Evolutionary conservation across 2,797 vertebrate genomes (phyloP), one percentile per base, ranked within the genome.

Genomic region (Nothura maculosa): DNA sequence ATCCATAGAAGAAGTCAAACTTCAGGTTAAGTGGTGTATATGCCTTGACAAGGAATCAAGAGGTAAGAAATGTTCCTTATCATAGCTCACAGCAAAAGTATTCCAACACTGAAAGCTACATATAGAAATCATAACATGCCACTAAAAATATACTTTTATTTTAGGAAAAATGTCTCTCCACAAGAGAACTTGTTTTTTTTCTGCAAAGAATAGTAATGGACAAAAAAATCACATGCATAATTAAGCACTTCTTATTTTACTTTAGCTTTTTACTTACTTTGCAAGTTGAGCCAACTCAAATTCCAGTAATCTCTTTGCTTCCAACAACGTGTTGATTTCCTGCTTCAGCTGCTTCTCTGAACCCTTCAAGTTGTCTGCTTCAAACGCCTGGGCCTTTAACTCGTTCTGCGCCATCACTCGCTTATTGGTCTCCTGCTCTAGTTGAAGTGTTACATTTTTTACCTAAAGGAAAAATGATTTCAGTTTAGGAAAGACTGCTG

Each of bases 281-380:
- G 99, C 99, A 97, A 99, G 98, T 91, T 99, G 99, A 68, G 98
- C 99, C 94, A 99, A 98, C 95, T 99, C 99, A 84, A 99, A 99
- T 98, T 99, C 99, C 93, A 99, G 98, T 30, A 99, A 98, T 88
- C 99, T 98, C 96, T 99, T 99, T 87, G 96, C 98, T 98, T 99
- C 99, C 91, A 99, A 97, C 76, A 98, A 96, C 0, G 98, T 97
- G 97, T 99, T 99, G 97, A 99, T 98, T 97, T 99, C 99, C 97
- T 99, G 99, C 96, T 99, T 99, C 96, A 99, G 98, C 93, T 99
- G 99, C 97, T 99, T 99, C 98, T 99, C 99, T 2, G 98, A 98
- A 91, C 99, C 98, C 93, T 99, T 98, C 61, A 99, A 98, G 60
- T 98, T 98, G 94, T 99, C 99, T 10, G 98, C 97, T 82, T 99